Evolutionary conservation across 64 coral and sea anemone genomes (phyloP).

Genomic region (Exaiptasia diaphana): DNA sequence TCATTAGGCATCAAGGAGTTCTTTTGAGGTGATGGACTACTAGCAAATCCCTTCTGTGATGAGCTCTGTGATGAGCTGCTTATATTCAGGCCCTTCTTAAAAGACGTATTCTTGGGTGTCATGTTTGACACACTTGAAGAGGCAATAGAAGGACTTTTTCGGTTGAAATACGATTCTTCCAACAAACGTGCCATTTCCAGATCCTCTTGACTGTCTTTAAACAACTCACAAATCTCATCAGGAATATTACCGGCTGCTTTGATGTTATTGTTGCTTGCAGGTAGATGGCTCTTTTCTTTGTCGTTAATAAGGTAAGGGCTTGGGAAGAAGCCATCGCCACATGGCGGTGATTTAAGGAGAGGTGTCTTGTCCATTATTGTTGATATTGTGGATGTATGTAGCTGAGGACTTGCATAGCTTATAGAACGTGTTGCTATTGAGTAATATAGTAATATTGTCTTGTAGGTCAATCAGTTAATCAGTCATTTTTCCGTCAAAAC

Average conservation of each 20-base stretch:
- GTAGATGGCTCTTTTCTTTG: neutral
- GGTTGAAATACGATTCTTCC: neutral
- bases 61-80: neutral
- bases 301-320: neutral
- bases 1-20: neutral
- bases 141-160: neutral
- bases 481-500: neutral
- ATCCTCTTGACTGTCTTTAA: neutral
- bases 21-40: neutral
- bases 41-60: neutral
- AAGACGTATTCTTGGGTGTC: neutral
- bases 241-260: neutral
- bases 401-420: neutral
- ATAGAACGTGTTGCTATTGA: neutral
- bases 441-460: neutral
- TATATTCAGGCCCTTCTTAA: neutral
- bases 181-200: neutral
- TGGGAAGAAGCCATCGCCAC: neutral
- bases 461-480: neutral
- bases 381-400: neutral
- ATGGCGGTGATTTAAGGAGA: slow-evolving; percentile 1
- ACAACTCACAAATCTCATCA: neutral
- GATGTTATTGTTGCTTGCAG: neutral
- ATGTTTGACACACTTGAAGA: neutral
- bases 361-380: neutral